Evolutionary conservation across 1,140 invertebrate genomes (phyloP), one percentile per base, ranked within the genome.

Genomic region (Drosophila leontia): DNA sequence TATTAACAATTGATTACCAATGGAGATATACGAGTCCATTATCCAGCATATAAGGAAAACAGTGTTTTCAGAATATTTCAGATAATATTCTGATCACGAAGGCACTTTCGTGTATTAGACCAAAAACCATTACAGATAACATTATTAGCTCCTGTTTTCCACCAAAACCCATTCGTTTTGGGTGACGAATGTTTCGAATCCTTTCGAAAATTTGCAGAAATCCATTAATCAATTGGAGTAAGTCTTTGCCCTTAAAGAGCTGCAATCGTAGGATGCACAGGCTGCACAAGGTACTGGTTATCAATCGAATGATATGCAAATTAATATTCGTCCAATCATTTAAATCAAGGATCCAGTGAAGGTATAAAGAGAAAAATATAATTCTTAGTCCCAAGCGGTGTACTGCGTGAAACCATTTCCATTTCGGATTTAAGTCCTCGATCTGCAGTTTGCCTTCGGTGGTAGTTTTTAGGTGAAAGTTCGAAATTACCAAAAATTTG

Each of bases 221-320:
- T 8, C 39, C 13, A 37, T 82, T 72, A 3, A 80, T 42, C 26
- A 84, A 3, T 2, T 12, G 0, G 12, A 47, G 26, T 0, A 61
- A 12, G 0, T 60, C 29, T 2, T 57, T 7, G 8, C 19, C 60
- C 32, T 72, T 17, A 13, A 3, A 35, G n/a, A 69, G 12, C 44
- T 83, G 80, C 29, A 83, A 8, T 29, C 50, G 26, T 3, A 80
- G 9, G 4, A 79, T 44, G 26, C 37, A 34, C 7, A 74, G 0
- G 9, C 35, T 34, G 17, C 65, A 64, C 9, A 4, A 13, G 3
- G 41, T 0, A 13, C 23, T 53, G 0, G 61, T 26, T 0, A 39
- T 0, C 2, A 55, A 5, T 0, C 80, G 50, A 4, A 9, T 12
- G 2, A 3, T 0, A 17, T 50, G 29, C 1, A 71, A 19, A 17